phyloP scores from a whole-genome alignment of 2,797 vertebrate species.

The Coregonus sp. region DNA sequence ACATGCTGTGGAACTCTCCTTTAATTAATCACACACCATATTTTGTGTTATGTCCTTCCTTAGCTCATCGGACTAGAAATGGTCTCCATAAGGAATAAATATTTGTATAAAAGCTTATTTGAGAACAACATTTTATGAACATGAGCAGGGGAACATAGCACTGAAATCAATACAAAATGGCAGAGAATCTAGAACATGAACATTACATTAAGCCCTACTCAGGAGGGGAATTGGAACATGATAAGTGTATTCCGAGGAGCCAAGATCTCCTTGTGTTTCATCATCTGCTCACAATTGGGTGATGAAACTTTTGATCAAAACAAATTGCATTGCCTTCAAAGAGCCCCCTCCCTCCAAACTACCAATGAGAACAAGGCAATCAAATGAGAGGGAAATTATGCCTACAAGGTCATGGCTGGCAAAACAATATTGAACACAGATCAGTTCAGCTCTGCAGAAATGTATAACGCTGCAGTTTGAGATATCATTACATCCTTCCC shows the following conservation, averaged over 20 bases:
- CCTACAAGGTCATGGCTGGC: slow-evolving; percentile 42
- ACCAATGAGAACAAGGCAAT: slow-evolving; percentile 56
- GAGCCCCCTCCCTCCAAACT: slow-evolving; percentile 8
- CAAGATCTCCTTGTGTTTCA: neutral
- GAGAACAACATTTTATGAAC: neutral
- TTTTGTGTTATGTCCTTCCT: too few relatives aligned
- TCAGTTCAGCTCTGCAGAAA: slow-evolving; percentile 48
- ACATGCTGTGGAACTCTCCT: too few relatives aligned
- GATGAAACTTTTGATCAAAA: slow-evolving; percentile 10
- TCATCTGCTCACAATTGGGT: slow-evolving; percentile 4
- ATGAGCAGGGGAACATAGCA: neutral
- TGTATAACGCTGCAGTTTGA: slow-evolving; percentile 62
- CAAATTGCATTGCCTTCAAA: slow-evolving; percentile 17
- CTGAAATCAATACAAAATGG: neutral
- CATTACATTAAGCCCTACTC: neutral
- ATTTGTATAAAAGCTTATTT: neutral
- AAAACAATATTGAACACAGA: slow-evolving; percentile 54
- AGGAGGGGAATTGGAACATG: neutral
- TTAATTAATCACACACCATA: too few relatives aligned
- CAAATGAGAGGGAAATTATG: slow-evolving; percentile 57
- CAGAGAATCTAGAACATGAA: neutral
- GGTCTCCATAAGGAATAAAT: neutral
- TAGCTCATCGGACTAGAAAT: neutral
- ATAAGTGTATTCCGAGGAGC: neutral
- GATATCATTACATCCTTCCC: slow-evolving; percentile 70